Evolutionary conservation across 2,797 vertebrate genomes (phyloP).

Genomic region (Psittacula echo): DNA sequence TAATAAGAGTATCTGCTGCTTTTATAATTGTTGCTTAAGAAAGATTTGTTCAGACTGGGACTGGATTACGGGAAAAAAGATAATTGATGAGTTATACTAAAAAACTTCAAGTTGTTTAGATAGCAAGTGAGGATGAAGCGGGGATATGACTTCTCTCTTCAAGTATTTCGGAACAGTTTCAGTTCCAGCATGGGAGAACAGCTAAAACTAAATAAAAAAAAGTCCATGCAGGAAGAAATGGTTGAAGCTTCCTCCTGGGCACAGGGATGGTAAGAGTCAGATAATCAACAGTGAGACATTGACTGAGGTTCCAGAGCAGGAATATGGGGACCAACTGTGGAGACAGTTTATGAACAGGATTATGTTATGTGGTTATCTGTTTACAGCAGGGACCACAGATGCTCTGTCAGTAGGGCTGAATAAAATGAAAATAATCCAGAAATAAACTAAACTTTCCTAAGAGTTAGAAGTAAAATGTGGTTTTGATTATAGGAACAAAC

Average conservation of each 20-base stretch:
- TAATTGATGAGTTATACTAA: not conserved
- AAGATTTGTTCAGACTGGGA: not conserved
- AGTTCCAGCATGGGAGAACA: not conserved
- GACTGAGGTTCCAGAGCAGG: not conserved
- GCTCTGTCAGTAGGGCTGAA: not conserved
- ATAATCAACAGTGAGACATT: not conserved
- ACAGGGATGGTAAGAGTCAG: not conserved
- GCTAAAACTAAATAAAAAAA: not conserved
- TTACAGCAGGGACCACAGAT: not conserved
- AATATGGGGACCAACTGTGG: not conserved
- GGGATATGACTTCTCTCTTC: not conserved
- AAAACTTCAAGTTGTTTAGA: not conserved
- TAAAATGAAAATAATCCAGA: not conserved
- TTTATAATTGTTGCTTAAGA: not conserved
- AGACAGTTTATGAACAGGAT: not conserved
- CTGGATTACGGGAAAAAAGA: not conserved
- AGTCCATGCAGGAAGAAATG: not conserved
- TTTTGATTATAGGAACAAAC: not conserved
- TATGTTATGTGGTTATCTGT: not conserved
- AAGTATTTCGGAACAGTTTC: not conserved
- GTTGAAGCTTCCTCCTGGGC: not conserved
- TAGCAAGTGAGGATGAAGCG: not conserved
- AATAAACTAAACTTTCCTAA: not conserved
- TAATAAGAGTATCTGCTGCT: not conserved
- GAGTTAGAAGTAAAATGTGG: not conserved